A percentile compares a stretch with the other conserved stretches of the same genome.
Evolutionary conservation across 1,140 invertebrate genomes (phyloP).

Genomic region (Pentalonia nigronervosa): DNA sequence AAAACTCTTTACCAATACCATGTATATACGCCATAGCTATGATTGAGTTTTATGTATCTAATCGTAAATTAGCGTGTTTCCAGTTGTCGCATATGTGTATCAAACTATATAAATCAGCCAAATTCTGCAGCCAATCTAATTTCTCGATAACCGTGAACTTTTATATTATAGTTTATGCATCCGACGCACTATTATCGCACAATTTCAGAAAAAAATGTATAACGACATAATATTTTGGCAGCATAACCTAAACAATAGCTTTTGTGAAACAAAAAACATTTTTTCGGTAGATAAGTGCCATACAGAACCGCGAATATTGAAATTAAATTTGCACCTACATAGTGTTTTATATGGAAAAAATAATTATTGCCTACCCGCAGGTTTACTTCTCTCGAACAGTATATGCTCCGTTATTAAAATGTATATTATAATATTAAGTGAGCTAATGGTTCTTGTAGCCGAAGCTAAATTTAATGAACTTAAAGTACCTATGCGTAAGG

Average conservation of each 20-base stretch:
- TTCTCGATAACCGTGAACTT: neutral
- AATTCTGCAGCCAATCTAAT: neutral
- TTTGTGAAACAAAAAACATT: neutral
- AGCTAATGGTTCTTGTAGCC: too few species aligned
- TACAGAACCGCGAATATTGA: neutral
- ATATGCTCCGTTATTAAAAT: too few species aligned
- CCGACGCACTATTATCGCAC: neutral
- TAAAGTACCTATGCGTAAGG: too few species aligned
- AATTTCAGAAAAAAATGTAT: neutral
- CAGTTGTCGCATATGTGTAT: neutral
- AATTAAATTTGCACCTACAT: too few species aligned
- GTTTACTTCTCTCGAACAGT: too few species aligned
- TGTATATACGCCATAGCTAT: neutral
- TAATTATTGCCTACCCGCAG: too few species aligned
- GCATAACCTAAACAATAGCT: neutral
- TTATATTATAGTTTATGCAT: neutral
- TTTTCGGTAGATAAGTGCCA: neutral
- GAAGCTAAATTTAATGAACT: too few species aligned
- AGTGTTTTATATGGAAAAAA: too few species aligned
- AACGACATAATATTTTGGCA: neutral
- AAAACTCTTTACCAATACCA: neutral
- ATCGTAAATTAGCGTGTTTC: neutral
- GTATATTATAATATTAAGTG: too few species aligned
- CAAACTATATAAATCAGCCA: neutral
- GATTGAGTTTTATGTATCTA: neutral